Conservation (phyloP, 2,797 vertebrate species). For the Pseudochaenichthys georgianus region DNA sequence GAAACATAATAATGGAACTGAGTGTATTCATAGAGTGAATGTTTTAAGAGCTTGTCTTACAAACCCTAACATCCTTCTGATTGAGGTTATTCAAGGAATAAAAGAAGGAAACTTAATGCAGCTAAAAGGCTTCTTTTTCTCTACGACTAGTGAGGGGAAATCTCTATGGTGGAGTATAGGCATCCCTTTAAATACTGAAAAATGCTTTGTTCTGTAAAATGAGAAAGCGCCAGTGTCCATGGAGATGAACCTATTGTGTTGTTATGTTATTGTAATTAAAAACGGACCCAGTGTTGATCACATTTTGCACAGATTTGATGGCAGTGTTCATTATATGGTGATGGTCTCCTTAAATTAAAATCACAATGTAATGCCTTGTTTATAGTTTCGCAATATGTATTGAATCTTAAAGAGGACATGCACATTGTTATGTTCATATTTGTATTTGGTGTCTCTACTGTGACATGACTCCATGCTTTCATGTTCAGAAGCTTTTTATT, state of each 20-base stretch:
- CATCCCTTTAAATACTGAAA: slow-evolving; percentile 8
- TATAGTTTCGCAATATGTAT: no score
- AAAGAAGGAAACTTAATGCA: background rate
- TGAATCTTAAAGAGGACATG: no score
- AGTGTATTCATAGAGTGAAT: slow-evolving; percentile 14
- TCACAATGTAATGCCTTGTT: no score
- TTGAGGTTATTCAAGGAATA: background rate
- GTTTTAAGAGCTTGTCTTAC: slow-evolving; percentile 9
- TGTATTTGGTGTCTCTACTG: no score
- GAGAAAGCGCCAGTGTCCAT: slow-evolving; percentile 12
- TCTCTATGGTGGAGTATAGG: background rate
- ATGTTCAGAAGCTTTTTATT: no score
- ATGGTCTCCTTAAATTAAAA: no score
- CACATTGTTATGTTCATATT: no score
- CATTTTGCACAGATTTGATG: no score
- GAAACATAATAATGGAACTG: slow-evolving; percentile 29
- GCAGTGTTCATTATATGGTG: no score
- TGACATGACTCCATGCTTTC: no score
- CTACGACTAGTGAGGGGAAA: background rate
- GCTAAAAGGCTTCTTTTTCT: background rate
- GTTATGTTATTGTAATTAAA: slow-evolving; percentile 26
- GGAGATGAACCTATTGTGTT: slow-evolving; percentile 20
- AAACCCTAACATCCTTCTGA: slow-evolving; percentile 10
- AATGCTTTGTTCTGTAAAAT: slow-evolving; percentile 22
- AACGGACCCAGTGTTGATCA: background rate